Percentiles rank a stretch among this genome's conserved stretches.
These are phyloP conservation scores for Girardinichthys multiradiatus DNA, from an alignment of 2,113 vertebrate genomes.

Conservation along the genomic window DNA sequence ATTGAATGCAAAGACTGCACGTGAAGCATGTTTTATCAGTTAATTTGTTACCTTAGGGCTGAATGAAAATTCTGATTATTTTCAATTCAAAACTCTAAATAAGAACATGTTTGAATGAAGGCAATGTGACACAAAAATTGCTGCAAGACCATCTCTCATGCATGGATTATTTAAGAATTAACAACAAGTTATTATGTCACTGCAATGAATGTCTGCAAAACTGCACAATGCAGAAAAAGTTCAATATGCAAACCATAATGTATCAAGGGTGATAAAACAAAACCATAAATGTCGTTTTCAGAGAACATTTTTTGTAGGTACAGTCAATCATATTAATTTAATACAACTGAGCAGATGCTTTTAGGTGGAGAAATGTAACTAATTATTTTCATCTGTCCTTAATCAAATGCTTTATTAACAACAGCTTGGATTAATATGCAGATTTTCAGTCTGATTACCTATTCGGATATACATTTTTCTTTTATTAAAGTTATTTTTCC, in stretches of 20 bases:
- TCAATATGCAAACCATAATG: too few relatives aligned
- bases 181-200: neutral
- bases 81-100: neutral
- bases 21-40: neutral
- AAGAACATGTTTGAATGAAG: neutral
- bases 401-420: neutral
- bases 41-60: neutral
- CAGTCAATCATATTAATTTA: neutral
- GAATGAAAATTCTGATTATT: neutral
- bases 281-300: neutral
- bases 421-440: neutral
- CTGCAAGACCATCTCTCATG: neutral
- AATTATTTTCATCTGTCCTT: neutral
- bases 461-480: neutral
- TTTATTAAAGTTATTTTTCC: neutral
- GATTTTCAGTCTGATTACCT: neutral
- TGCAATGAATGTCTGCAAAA: neutral
- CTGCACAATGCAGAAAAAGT: neutral
- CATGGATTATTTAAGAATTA: neutral
- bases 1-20: conserved; percentile 4
- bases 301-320: neutral
- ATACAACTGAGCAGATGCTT: neutral
- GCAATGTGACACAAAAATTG: neutral
- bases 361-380: neutral
- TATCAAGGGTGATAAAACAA: neutral